Evolutionary conservation across 2,888 invertebrate genomes (phyloP).

Genomic region (Lasioglossum calceatum): DNA sequence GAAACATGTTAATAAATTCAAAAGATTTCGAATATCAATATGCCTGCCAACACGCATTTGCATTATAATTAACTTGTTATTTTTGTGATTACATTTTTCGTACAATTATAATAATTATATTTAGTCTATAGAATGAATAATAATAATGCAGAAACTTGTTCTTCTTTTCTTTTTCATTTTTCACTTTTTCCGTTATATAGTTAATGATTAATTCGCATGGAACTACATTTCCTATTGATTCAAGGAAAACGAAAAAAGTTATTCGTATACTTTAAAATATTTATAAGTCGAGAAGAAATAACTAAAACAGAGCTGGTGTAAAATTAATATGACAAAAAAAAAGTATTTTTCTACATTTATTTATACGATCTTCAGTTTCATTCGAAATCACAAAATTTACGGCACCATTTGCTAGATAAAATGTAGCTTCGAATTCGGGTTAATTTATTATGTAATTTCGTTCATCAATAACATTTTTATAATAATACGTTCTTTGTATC

Average conservation of each 20-base stretch:
- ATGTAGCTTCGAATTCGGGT: not conserved
- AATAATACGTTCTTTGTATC: not conserved
- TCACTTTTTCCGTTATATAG: slow-evolving; percentile 41
- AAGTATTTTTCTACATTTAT: slow-evolving; percentile 34
- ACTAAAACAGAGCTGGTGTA: not conserved
- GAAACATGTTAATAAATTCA: slow-evolving; percentile 53
- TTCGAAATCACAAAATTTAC: slow-evolving; percentile 26
- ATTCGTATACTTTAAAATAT: not conserved
- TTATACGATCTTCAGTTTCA: slow-evolving; percentile 4
- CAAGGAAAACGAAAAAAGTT: not conserved
- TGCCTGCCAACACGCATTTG: slow-evolving; percentile 67
- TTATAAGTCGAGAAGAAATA: not conserved
- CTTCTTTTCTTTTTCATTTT: slow-evolving; percentile 17
- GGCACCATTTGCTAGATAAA: not conserved
- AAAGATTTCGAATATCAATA: slow-evolving; percentile 46
- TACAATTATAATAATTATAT: slow-evolving; percentile 47
- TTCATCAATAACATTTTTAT: not conserved
- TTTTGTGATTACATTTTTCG: slow-evolving; percentile 56
- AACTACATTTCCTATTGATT: slow-evolving; percentile 52
- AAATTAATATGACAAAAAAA: not conserved
- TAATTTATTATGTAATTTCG: not conserved
- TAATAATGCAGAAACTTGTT: slow-evolving; percentile 43
- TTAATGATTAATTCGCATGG: slow-evolving; percentile 41
- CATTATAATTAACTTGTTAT: slow-evolving; percentile 72
- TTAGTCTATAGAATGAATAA: slow-evolving; percentile 44